Percentiles rank a stretch among this genome's conserved stretches.
Evolutionary conservation across 1,140 invertebrate genomes (phyloP).

Genomic region (Macrobrachium nipponense): DNA sequence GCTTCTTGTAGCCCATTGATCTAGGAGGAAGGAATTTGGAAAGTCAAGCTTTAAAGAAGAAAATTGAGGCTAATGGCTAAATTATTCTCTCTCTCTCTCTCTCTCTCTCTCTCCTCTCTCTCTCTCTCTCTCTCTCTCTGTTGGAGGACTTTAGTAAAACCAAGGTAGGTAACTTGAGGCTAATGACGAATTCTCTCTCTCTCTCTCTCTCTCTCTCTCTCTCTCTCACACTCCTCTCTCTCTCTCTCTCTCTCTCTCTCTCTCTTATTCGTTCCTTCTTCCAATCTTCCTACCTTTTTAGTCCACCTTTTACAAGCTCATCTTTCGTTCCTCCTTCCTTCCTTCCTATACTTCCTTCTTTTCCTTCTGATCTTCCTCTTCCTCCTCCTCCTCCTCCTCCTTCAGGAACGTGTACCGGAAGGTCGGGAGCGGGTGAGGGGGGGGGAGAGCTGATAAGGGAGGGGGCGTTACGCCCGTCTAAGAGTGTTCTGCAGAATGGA

Average conservation of each 20-base stretch:
- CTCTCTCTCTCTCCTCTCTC: background rate
- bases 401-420: background rate
- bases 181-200: background rate
- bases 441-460: too few relatives aligned
- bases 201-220: background rate
- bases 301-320: too few relatives aligned
- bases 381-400: background rate
- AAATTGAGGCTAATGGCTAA: too few relatives aligned
- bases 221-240: background rate
- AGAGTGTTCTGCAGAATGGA: too few relatives aligned
- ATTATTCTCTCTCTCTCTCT: background rate
- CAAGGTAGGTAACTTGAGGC: too few relatives aligned
- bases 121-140: background rate
- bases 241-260: background rate
- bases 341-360: background rate
- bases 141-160: too few relatives aligned
- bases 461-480: too few relatives aligned
- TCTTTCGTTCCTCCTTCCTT: background rate
- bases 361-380: background rate
- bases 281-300: background rate
- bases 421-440: too few relatives aligned
- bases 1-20: too few relatives aligned
- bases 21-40: too few relatives aligned
- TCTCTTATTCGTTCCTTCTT: background rate
- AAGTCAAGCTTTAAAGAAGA: too few relatives aligned